A percentile compares a stretch with the other conserved stretches of the same genome.
phyloP scores from a whole-genome alignment of 2,888 invertebrate genomes.

The Microplitis deprimator region DNA sequence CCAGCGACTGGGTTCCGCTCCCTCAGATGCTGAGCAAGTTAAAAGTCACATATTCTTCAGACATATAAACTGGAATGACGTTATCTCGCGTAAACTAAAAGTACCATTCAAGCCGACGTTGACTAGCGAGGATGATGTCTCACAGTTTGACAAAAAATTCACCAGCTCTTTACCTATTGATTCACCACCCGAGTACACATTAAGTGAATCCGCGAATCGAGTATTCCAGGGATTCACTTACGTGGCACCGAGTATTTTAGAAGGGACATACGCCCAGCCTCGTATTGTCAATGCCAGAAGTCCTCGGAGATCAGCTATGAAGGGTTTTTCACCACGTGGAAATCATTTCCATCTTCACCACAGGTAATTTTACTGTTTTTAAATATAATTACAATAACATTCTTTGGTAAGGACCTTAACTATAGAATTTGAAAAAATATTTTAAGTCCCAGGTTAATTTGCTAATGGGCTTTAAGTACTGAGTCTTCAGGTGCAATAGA shows the following conservation, averaged over 20 bases:
- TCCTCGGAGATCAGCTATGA: slow-evolving; percentile 77
- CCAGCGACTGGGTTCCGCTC: slow-evolving; percentile 89
- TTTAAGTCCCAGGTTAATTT: too few relatives aligned
- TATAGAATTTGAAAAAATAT: too few relatives aligned
- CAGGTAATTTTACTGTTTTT: slow-evolving; percentile 53
- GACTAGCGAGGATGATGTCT: slow-evolving; percentile 95
- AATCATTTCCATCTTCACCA: slow-evolving; percentile 52
- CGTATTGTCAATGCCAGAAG: slow-evolving; percentile 86
- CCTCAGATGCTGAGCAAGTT: slow-evolving; percentile 88
- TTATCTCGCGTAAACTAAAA: slow-evolving; percentile 87
- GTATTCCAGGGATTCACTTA: slow-evolving; percentile 99
- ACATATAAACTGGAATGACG: slow-evolving; percentile 94
- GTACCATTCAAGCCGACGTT: slow-evolving; percentile 96
- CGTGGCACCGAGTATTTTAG: slow-evolving; percentile 96
- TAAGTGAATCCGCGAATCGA: slow-evolving; percentile 96
- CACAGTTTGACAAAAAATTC: slow-evolving; percentile 98
- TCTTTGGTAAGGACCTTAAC: too few relatives aligned
- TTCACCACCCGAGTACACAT: slow-evolving; percentile 93
- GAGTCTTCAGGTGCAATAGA: too few relatives aligned
- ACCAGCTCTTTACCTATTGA: slow-evolving; percentile 97
- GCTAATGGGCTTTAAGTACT: too few relatives aligned
- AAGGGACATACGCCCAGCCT: slow-evolving; percentile 86
- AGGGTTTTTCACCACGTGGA: slow-evolving; percentile 63
- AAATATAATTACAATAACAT: not conserved
- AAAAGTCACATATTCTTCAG: slow-evolving; percentile 95